Percentiles rank a stretch among this genome's conserved stretches.
Conservation (phyloP, 92 coral and sea anemone genomes). For the Zoanthus sansibaricus region DNA sequence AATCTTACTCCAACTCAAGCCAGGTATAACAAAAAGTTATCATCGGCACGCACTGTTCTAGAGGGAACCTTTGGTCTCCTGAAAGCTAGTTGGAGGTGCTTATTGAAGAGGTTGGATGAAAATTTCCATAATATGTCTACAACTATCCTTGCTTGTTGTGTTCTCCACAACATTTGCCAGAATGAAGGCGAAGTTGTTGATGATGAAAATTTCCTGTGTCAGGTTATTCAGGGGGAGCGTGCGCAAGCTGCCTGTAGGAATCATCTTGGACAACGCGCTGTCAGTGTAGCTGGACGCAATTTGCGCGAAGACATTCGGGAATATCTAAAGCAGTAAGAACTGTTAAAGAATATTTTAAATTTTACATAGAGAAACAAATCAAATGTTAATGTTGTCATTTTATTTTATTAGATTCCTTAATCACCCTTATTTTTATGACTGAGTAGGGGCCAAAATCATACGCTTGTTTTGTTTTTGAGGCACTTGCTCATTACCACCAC, state of each 20-base stretch:
- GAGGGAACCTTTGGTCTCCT: conserved; percentile 50
- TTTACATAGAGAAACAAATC: conserved; percentile 5
- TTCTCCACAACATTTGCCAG: conserved; percentile 51
- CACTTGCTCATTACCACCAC: conserved; percentile 18
- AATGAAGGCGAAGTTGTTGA: conserved; percentile 33
- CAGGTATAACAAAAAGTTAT: conserved; percentile 43
- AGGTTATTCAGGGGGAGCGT: conserved; percentile 31
- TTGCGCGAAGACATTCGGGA: conserved; percentile 24
- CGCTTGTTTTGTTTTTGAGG: conserved; percentile 11
- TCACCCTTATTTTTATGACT: too few relatives aligned
- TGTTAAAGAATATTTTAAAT: neutral
- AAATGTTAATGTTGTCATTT: conserved; percentile 1
- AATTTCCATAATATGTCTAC: conserved; percentile 26
- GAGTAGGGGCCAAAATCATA: too few relatives aligned
- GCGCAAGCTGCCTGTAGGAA: conserved; percentile 34
- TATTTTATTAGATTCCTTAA: conserved; percentile 14
- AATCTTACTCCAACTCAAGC: conserved; percentile 48
- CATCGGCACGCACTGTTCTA: conserved; percentile 39
- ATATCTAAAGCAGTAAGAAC: neutral
- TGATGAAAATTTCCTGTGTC: conserved; percentile 35
- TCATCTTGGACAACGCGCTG: conserved; percentile 8
- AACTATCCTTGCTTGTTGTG: conserved; percentile 45
- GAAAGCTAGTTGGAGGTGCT: conserved; percentile 48
- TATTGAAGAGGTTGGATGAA: conserved; percentile 43
- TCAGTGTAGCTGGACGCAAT: conserved; percentile 1